A percentile compares a stretch with the other conserved stretches of the same genome.
Evolutionary conservation across 2,113 vertebrate species (phyloP).

Genomic region (Larimichthys polyactis): DNA sequence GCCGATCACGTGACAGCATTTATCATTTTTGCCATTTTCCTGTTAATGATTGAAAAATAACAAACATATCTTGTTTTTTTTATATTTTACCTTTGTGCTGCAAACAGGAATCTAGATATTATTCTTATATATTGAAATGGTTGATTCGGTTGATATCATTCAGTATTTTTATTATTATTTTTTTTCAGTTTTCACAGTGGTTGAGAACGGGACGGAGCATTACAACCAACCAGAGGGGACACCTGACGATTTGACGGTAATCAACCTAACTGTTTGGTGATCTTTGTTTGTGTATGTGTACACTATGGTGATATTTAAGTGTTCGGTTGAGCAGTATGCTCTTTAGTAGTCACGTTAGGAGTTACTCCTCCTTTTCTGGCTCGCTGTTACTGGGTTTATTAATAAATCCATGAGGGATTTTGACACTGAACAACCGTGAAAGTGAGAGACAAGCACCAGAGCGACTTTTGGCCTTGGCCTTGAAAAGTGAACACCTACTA

Average conservation of each 20-base stretch:
- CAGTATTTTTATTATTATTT: not conserved
- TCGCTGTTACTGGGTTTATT: no score
- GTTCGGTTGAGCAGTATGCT: not conserved
- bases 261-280: not conserved
- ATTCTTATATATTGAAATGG: not conserved
- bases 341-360: no score
- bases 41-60: not conserved
- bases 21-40: not conserved
- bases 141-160: not conserved
- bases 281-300: no score
- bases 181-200: slow-evolving; percentile 90
- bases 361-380: no score
- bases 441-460: no score
- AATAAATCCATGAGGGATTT: no score
- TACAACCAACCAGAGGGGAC: slow-evolving; percentile 86
- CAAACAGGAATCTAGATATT: not conserved
- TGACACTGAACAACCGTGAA: no score
- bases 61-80: not conserved
- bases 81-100: not conserved
- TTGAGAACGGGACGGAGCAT: slow-evolving; percentile 91
- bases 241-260: slow-evolving; percentile 80
- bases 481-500: no score
- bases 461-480: no score
- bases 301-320: no score
- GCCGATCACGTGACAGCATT: not conserved